Conservation (phyloP, 2,888 invertebrate genomes). For the Nycteola revayana region DNA sequence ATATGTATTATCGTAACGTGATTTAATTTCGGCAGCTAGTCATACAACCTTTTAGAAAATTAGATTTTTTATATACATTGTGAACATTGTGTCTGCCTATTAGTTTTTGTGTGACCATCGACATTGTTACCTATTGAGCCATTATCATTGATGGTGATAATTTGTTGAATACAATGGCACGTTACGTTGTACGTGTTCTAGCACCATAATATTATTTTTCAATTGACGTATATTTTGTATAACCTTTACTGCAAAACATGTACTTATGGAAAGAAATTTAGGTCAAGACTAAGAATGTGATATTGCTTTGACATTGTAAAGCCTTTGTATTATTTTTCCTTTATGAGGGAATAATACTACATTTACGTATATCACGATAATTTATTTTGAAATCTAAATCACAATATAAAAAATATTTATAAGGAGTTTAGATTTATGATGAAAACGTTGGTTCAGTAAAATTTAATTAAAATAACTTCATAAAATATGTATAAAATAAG, state of each 20-base stretch:
- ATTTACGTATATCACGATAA: no score
- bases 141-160: conserved; percentile 26
- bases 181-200: conserved; percentile 29
- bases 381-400: no score
- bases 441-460: background rate
- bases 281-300: conserved; percentile 40
- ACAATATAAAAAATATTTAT: background rate
- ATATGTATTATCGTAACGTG: no score
- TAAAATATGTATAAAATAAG: no score
- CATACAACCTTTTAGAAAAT: no score
- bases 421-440: background rate
- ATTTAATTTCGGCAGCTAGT: no score
- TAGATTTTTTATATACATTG: no score
- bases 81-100: no score
- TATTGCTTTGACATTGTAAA: conserved; percentile 4
- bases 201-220: conserved; percentile 41
- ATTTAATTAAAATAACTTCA: background rate
- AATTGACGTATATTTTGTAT: conserved; percentile 45
- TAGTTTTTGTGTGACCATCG: background rate
- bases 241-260: conserved; percentile 43
- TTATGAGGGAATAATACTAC: no score
- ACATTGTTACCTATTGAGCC: conserved; percentile 18
- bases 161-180: conserved; percentile 30
- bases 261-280: conserved; percentile 38
- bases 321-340: no score